Base-by-base conservation (phyloP, 1,140 invertebrate genomes). In the Drosophila prosaltans region DNA sequence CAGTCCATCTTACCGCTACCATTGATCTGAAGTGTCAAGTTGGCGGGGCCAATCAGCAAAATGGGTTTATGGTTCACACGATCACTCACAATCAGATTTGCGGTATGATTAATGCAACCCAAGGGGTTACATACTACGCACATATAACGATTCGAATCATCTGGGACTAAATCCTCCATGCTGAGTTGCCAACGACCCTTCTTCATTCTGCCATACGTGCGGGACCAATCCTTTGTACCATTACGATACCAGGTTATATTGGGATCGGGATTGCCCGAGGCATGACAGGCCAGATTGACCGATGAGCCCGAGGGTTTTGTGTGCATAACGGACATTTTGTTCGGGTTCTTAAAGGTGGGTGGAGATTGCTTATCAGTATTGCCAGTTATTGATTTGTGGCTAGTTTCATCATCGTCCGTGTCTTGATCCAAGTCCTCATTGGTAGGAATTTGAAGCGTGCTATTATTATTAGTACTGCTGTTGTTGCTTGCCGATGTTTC, bases 131-230 rank as follows among this genome's bases (percentile, higher is more conserved):
- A 96, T 5, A 97, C 95, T 30, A 95, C 93, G 83, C 98, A 98
- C 0, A 96, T 97, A 89, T 98, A 98, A 78, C 96, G 96, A 24
- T 97, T 97, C 51, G 94, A 94, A 80, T 98, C 97, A 9, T 94
- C 93, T 2, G 95, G 95, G 0, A 96, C 94, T 4, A 97, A 91
- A 85, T 97, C 96, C 77, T 97, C 96, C 70, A 97, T 90, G 5
- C 93, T 93, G 10, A 97, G 92, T 0, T 94, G 94, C 95, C 95
- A 96, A 74, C 95, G 95, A 1, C 91, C 91, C 69, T 93, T 93
- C 6, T 94, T 92, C 6, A 68, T 32, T 6, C 30, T 69, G 26
- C 84, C 76, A 21, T 78, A 84, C 1, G 95, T 93, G 4, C 93
- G 92, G 9, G 39, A 95, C 96, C 32, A 96, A 91, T 32, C 93